Percentiles rank a stretch among this genome's conserved stretches.
These are phyloP conservation scores for Chaetodon trifasciatus DNA, from an alignment of 2,797 vertebrate species.

Conservation along the genomic window DNA sequence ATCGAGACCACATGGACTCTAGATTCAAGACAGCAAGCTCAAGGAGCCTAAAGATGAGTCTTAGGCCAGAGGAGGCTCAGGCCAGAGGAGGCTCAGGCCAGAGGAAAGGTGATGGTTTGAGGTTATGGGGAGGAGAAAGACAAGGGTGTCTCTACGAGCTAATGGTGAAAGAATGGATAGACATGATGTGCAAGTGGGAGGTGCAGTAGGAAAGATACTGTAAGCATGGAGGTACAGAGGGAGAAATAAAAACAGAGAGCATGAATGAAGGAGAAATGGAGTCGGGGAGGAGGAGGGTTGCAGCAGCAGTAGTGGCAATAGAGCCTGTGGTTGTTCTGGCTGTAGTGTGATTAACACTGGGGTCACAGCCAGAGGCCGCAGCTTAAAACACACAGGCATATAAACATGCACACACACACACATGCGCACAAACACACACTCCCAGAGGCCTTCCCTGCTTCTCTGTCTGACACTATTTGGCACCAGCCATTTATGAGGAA, in stretches of 20 bases:
- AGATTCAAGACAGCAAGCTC: neutral
- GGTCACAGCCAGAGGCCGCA: conserved; percentile 78
- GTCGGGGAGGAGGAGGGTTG: conserved; percentile 33
- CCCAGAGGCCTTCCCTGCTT: conserved; percentile 64
- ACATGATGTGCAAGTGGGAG: conserved; percentile 40
- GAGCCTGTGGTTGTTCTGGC: conserved; percentile 74
- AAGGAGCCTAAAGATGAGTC: neutral
- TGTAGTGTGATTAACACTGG: conserved; percentile 80
- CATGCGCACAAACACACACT: conserved; percentile 34
- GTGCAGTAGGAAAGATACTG: conserved; percentile 32
- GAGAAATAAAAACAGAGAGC: conserved; percentile 40
- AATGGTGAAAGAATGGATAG: conserved; percentile 46
- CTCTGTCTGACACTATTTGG: conserved; percentile 69
- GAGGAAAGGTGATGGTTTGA: conserved; percentile 57
- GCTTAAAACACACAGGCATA: conserved; percentile 63
- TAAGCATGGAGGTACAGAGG: conserved; percentile 5
- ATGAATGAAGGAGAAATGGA: conserved; percentile 52
- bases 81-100: conserved; percentile 18
- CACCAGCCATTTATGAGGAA: conserved; percentile 74
- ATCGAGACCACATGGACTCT: neutral
- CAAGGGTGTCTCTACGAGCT: conserved; percentile 47
- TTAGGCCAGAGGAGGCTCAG: conserved; percentile 13
- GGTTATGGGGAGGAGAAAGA: conserved; percentile 50
- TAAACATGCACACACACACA: conserved; percentile 31
- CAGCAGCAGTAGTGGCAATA: conserved; percentile 47